Base-by-base conservation (phyloP, 2,113 vertebrate species). In the zebrafish (Danio rerio) region DNA sequence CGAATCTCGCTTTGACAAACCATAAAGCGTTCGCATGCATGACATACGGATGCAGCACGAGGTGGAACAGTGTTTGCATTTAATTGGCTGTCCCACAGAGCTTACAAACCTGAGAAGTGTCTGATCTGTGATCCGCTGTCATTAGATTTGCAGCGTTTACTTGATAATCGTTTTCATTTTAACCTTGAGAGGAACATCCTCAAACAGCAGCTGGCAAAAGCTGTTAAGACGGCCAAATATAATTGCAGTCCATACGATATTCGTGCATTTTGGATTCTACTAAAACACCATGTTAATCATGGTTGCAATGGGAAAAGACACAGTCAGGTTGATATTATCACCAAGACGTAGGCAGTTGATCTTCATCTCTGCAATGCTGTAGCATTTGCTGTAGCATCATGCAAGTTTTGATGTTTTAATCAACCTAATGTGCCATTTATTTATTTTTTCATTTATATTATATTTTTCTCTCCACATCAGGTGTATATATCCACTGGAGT, bases 401-500 rank as follows among this genome's bases (percentile, higher is more conserved):
- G n/a, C n/a, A 49, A 20, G 43, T 12, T 49, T 69, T 7, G 5
- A 5, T 71, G 47, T 71, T 71, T 71, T 52, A 71, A 68, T 9
- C n/a, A 47, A 43, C 0, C 16, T 7, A 9, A 9, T 18, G 65
- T 62, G 12, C 12, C 6, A 16, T 42, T 10, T 0, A 52, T 55
- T 52, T 31, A 53, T 21, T 0, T 66, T 40, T 53, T 1, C 15
- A 50, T 62, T 21, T 31, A 18, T 58, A 15, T 45, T 18, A 12
- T 15, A 40, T 5, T 0, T 73, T 21, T 79, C 18, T 62, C n/a
- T 12, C 43, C 7, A 20, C 5, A 21, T 20, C 43, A 86, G 86
- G 62, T 85, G 79, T 45, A 76, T 40, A 53, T 62, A 82, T 79
- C 79, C 69, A 56, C 66, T 71, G 81, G 84, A 84, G 62, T 79